Percentiles rank a stretch among this genome's conserved stretches.
Conservation (phyloP, 2,797 vertebrate species). For the Erpetoichthys calabaricus region DNA sequence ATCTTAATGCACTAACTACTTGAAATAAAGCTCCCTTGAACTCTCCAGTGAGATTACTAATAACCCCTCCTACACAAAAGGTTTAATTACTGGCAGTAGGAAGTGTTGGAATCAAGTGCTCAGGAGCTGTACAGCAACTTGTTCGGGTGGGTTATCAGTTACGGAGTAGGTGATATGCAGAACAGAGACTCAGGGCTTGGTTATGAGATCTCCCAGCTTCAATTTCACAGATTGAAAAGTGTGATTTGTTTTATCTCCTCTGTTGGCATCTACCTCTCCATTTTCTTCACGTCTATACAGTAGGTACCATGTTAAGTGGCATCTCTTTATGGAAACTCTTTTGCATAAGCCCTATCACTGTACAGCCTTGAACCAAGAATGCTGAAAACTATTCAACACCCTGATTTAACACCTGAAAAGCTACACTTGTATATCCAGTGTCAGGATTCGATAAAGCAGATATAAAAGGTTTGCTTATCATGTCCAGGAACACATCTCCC, state of each 20-base stretch:
- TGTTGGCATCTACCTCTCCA: too few species aligned
- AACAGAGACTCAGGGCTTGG: conserved; percentile 31
- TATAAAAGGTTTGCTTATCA: too few species aligned
- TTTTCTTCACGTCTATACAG: conserved; percentile 44
- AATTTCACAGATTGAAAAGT: conserved; percentile 35
- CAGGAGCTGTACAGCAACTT: conserved; percentile 17
- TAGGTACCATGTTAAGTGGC: not conserved
- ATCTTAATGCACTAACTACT: conserved; percentile 29
- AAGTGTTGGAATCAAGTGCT: conserved; percentile 24
- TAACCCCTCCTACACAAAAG: conserved; percentile 37
- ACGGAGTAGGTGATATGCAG: conserved; percentile 33
- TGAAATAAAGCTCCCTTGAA: conserved; percentile 24
- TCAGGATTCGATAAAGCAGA: too few species aligned
- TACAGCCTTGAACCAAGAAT: too few species aligned
- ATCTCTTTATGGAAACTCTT: too few species aligned
- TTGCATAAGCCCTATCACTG: too few species aligned
- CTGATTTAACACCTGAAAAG: too few species aligned
- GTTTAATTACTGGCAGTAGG: conserved; percentile 42
- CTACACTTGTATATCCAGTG: too few species aligned
- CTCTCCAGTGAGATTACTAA: conserved; percentile 26
- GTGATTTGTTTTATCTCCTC: not conserved
- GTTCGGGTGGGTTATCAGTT: conserved; percentile 42
- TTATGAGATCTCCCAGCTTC: conserved; percentile 53
- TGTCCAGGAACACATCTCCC: too few species aligned
- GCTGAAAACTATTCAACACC: too few species aligned